Evolutionary conservation across 2,797 vertebrate genomes (phyloP).

Genomic region (Capromys pilorides): DNA sequence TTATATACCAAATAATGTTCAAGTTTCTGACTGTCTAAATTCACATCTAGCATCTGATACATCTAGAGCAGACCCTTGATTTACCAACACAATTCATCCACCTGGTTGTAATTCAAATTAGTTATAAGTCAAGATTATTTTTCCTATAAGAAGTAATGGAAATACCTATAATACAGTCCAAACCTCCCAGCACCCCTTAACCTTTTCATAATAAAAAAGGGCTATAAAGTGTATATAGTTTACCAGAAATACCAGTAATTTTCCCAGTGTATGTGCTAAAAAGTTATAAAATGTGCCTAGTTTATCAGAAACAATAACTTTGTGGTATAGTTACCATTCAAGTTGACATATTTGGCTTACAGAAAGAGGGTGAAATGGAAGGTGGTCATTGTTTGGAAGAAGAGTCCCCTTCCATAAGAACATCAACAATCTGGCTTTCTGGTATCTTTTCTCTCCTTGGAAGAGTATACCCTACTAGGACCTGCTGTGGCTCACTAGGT

Average conservation of each 20-base stretch:
- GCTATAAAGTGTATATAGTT: background rate
- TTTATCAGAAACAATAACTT: background rate
- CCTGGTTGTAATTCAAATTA: background rate
- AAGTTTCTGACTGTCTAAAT: conserved; percentile 36
- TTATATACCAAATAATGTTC: background rate
- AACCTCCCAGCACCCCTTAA: background rate
- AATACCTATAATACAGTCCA: background rate
- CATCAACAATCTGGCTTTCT: background rate
- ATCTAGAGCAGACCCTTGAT: background rate
- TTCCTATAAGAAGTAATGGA: background rate
- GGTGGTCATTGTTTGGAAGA: background rate
- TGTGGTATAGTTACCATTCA: background rate
- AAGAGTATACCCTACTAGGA: background rate
- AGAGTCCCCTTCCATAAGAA: background rate
- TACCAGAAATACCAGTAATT: background rate
- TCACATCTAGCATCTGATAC: background rate
- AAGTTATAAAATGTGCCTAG: background rate
- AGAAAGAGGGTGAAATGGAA: background rate
- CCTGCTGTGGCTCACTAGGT: background rate
- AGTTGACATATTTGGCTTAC: background rate
- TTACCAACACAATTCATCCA: background rate
- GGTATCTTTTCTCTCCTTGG: background rate
- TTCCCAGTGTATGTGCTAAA: background rate
- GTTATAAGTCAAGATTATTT: background rate
- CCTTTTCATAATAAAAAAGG: background rate